Evolutionary conservation across 2,113 vertebrate genomes (phyloP).

Genomic region (Psettodes erumei): DNA sequence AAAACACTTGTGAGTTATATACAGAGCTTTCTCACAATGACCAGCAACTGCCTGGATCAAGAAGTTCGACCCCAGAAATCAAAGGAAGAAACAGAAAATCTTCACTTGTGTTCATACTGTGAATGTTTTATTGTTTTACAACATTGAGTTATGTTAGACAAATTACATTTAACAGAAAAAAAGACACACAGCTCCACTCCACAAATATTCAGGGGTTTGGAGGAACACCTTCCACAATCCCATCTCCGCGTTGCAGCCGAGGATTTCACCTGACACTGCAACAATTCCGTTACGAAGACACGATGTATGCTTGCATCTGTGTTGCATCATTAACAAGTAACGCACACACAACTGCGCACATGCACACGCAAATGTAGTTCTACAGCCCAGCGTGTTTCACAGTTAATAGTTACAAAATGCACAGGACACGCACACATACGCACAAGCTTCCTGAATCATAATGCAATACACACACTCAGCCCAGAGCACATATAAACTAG

Average conservation of each 20-base stretch:
- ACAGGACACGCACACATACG: background rate
- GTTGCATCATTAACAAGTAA: constrained; percentile 51
- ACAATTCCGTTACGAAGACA: constrained; percentile 25
- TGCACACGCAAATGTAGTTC: background rate
- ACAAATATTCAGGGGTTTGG: constrained; percentile 8
- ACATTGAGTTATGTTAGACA: no score
- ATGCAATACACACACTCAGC: background rate
- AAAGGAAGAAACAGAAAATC: background rate
- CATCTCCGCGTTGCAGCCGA: background rate
- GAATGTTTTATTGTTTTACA: no score
- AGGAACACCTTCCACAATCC: background rate
- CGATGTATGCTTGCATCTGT: constrained; percentile 39
- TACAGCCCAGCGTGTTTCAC: background rate
- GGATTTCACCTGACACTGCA: constrained; percentile 25
- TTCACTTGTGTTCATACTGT: background rate
- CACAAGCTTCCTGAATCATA: background rate
- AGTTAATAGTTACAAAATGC: constrained; percentile 19
- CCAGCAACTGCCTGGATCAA: background rate
- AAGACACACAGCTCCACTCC: no score
- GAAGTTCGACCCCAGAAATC: background rate
- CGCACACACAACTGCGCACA: constrained; percentile 12
- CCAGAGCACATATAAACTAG: background rate
- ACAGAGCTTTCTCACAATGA: background rate
- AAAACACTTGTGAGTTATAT: background rate
- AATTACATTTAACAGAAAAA: background rate